These are phyloP conservation scores for Planiliza haematocheilus DNA, from an alignment of 2,113 vertebrate species.

Conservation along the genomic window DNA sequence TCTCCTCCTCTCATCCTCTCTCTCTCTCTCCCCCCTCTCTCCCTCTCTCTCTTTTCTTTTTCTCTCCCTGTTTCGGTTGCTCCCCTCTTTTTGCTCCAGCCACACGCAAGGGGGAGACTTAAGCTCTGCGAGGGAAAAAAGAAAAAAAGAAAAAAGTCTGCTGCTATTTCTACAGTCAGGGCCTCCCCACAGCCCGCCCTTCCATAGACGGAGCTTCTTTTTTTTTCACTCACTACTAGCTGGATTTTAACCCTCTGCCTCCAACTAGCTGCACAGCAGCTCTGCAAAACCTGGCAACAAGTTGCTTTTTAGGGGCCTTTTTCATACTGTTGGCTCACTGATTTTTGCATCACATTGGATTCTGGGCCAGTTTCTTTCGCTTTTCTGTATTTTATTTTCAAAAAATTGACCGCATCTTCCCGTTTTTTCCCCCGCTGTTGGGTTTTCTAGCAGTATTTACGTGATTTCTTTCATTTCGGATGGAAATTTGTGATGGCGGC, in stretches of 20 bases:
- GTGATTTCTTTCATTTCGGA: conserved; percentile 49
- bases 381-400: conserved; percentile 26
- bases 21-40: conserved; percentile 60
- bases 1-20: conserved; percentile 63
- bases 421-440: conserved; percentile 31
- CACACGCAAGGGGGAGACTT: conserved; percentile 86
- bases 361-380: conserved; percentile 23
- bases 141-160: conserved; percentile 66
- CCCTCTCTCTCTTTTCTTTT: conserved; percentile 55
- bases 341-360: conserved; percentile 65
- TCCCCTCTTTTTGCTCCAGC: conserved; percentile 83
- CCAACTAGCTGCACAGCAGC: conserved; percentile 78
- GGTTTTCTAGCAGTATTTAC: conserved; percentile 44
- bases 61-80: conserved; percentile 73
- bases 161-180: conserved; percentile 87
- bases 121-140: conserved; percentile 70
- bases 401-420: background rate
- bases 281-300: conserved; percentile 82
- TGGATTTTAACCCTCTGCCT: conserved; percentile 86
- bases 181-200: conserved; percentile 90
- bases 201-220: conserved; percentile 84
- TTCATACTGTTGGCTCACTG: conserved; percentile 49
- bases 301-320: conserved; percentile 69
- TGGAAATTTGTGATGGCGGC: conserved; percentile 48
- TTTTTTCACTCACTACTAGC: conserved; percentile 81